Evolutionary conservation across 2,797 vertebrate genomes (phyloP).

Genomic region (Tympanoctomys barrerae): DNA sequence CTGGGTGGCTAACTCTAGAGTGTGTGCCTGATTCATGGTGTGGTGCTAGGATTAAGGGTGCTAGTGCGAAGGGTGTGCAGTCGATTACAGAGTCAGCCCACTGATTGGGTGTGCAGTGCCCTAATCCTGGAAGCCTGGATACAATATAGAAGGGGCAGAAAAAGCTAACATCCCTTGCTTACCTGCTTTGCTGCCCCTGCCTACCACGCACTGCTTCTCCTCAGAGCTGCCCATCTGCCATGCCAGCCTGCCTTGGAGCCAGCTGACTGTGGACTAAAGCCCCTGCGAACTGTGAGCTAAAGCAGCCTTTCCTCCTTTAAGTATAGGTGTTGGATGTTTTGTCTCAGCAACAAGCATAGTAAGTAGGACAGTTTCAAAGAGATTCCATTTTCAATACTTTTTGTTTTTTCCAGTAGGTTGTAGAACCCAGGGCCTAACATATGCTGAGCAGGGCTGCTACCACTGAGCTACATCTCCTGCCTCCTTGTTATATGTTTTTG

Average conservation of each 20-base stretch:
- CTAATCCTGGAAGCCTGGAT: not conserved
- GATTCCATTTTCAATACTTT: not conserved
- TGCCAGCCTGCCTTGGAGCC: not conserved
- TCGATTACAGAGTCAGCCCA: not conserved
- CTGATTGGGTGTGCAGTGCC: not conserved
- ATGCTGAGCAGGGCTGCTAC: not conserved
- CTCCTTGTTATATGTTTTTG: not conserved
- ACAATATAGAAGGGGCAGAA: not conserved
- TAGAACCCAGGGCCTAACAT: not conserved
- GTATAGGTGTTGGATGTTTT: not conserved
- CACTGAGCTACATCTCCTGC: not conserved
- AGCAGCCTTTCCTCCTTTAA: not conserved
- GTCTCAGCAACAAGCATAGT: not conserved
- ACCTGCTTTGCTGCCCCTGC: not conserved
- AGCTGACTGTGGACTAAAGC: not conserved
- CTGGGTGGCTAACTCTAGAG: not conserved
- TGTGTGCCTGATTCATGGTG: not conserved
- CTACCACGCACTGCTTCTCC: not conserved
- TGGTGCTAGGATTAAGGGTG: not conserved
- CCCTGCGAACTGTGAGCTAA: not conserved
- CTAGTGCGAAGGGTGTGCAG: not conserved
- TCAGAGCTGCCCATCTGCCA: not conserved
- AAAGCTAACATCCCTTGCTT: not conserved
- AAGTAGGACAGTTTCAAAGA: not conserved
- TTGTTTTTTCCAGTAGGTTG: not conserved